Percentiles rank a stretch among this genome's conserved stretches.
Evolutionary conservation across 2,888 invertebrate species (phyloP).

Genomic region (Biston stratarius): DNA sequence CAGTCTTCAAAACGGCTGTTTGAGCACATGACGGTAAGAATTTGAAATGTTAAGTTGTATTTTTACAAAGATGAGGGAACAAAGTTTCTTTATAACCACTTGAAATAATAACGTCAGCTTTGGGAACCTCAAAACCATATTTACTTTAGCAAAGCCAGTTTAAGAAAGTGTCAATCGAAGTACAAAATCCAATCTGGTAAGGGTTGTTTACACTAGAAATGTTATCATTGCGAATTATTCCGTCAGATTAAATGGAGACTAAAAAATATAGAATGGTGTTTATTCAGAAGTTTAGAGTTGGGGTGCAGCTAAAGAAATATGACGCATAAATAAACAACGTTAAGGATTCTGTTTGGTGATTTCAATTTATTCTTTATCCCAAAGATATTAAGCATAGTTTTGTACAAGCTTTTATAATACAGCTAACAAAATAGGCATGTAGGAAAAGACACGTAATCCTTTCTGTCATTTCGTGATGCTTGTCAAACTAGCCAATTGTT

Average conservation of each 20-base stretch:
- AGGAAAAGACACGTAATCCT: conserved; percentile 65
- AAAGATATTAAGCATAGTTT: conserved; percentile 52
- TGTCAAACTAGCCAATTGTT: conserved; percentile 83
- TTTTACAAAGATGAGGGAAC: conserved; percentile 39
- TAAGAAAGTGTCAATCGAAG: conserved; percentile 59
- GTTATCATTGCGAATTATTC: conserved; percentile 63
- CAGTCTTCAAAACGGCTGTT: conserved; percentile 48
- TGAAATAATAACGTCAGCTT: conserved; percentile 39
- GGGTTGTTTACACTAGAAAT: conserved; percentile 73
- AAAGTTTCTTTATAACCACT: conserved; percentile 38
- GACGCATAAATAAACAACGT: conserved; percentile 47
- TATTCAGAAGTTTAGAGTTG: conserved; percentile 66
- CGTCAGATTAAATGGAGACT: conserved; percentile 60
- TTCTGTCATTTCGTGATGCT: conserved; percentile 75
- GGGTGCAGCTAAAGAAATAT: conserved; percentile 75
- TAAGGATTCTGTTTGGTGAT: conserved; percentile 22
- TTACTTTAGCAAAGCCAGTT: conserved; percentile 52
- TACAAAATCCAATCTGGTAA: conserved; percentile 65
- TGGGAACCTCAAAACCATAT: conserved; percentile 44
- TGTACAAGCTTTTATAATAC: neutral
- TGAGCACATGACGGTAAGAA: conserved; percentile 60
- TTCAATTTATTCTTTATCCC: conserved; percentile 38
- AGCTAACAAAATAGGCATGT: neutral
- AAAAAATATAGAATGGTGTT: conserved; percentile 65
- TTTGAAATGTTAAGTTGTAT: conserved; percentile 59